Conservation (phyloP, 2,888 invertebrate genomes). For the Tipula lateralis region DNA sequence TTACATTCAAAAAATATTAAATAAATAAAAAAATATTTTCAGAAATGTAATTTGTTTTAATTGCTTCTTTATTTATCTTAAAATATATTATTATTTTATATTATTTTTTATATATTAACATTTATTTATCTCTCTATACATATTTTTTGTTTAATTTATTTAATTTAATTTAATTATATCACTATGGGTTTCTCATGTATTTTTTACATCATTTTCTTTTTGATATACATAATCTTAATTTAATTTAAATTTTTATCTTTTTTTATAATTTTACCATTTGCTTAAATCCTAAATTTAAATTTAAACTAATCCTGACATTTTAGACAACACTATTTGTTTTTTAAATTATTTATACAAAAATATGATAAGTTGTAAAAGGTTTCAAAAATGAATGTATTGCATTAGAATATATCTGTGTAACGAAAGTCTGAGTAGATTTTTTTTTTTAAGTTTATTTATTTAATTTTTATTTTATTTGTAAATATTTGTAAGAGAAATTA, state of each 20-base stretch:
- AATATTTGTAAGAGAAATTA: not conserved
- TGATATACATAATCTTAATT: not conserved
- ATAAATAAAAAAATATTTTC: not conserved
- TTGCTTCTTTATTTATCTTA: slow-evolving; percentile 19
- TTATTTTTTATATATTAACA: not conserved
- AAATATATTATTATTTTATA: no score
- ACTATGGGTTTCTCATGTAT: not conserved
- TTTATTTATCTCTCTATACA: not conserved
- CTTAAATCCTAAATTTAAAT: not conserved
- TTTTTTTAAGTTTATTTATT: not conserved
- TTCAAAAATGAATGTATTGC: not conserved
- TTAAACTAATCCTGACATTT: slow-evolving; percentile 1
- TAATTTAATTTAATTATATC: slow-evolving; percentile 2
- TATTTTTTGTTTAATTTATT: not conserved
- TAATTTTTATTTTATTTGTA: not conserved
- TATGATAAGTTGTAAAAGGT: not conserved
- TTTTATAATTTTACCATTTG: not conserved
- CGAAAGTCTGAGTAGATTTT: not conserved
- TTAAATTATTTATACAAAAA: not conserved
- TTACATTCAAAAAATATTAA: not conserved
- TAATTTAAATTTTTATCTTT: not conserved
- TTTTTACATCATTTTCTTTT: not conserved
- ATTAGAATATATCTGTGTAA: not conserved
- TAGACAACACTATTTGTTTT: not conserved
- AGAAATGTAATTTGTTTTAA: slow-evolving; percentile 24